Evolutionary conservation across 1,140 invertebrate species (phyloP), one percentile per base, ranked within the genome.

Genomic region (Hyposmocoma kahamanoa): DNA sequence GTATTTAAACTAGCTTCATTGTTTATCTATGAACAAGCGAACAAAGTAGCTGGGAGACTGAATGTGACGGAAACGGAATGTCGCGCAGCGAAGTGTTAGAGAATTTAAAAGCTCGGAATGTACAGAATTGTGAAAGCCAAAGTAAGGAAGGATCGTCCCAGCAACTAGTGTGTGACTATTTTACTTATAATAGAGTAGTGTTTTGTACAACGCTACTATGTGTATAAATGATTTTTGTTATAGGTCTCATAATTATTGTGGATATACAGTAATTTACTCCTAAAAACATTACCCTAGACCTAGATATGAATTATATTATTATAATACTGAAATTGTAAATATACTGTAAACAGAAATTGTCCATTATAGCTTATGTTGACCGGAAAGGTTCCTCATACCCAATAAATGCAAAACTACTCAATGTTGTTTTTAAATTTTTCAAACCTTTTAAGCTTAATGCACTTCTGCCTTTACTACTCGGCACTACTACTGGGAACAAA

Each of bases 321-420:
- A 71, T 71, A 59, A 80, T 81, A 83, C 73, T 78, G 79, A 81
- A 68, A 72, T 64, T 85, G 79, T 83, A 85, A 83, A 83, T 85
- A 85, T 85, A 85, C 56, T 83, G 67, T 85, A 70, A 81, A 83
- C 79, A 79, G 75, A 69, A 62, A 79, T 80, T 82, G 80, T 83
- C 80, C 80, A 79, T 79, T 82, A 67, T 85, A 85, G 80, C 82
- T 85, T 83, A 84, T 85, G 75, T 84, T 81, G 75, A 85, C 78
- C 76, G 75, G 65, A 79, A 75, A 69, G 80, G 82, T 85, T 85
- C 82, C 80, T 85, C 80, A 70, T 85, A 84, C 62, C 78, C 77
- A 85, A 83, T 85, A 85, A 85, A 85, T 77, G 71, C 76, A 80
- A 81, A 84, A 84, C 69, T 83, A 82, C 71, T 79, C 63, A 72